phyloP scores from a whole-genome alignment of 2,888 invertebrate species.

The Meteorus colon region DNA sequence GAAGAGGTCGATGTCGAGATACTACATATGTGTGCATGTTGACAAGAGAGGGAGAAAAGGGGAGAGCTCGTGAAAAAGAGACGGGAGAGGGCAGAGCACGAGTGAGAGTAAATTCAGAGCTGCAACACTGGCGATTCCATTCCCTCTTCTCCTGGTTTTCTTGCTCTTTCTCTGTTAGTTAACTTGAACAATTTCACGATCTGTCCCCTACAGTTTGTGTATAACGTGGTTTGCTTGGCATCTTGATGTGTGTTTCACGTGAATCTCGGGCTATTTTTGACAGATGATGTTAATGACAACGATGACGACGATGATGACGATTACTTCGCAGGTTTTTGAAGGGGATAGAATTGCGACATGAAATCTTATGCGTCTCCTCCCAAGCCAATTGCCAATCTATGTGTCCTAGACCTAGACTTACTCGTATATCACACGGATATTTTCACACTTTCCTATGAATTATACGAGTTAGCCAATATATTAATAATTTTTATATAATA shows the following conservation, averaged over 20 bases:
- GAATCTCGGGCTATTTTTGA: conserved; percentile 18
- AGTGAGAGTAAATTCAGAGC: conserved; percentile 70
- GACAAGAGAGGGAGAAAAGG: neutral
- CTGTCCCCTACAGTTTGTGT: conserved; percentile 2
- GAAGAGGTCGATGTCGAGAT: conserved; percentile 53
- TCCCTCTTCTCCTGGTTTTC: conserved; percentile 12
- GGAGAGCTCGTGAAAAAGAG: conserved; percentile 63
- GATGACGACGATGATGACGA: neutral
- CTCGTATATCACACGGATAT: neutral
- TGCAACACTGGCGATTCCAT: conserved; percentile 48
- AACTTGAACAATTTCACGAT: conserved; percentile 14
- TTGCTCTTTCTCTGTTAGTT: conserved; percentile 15
- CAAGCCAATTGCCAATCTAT: conserved; percentile 45
- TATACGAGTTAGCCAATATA: neutral
- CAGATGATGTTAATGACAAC: neutral
- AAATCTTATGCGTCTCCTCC: conserved; percentile 40
- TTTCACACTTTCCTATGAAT: conserved; percentile 2
- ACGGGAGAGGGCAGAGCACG: conserved; percentile 58
- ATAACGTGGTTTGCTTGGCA: neutral
- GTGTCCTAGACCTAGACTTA: conserved; percentile 63
- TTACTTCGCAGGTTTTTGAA: conserved; percentile 22
- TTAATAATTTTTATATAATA: neutral
- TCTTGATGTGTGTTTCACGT: conserved; percentile 30
- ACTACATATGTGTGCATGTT: neutral
- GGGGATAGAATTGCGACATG: conserved; percentile 51